These are phyloP conservation scores for Varanus komodoensis DNA, from an alignment of 2,113 vertebrate species.

Conservation along the genomic window DNA sequence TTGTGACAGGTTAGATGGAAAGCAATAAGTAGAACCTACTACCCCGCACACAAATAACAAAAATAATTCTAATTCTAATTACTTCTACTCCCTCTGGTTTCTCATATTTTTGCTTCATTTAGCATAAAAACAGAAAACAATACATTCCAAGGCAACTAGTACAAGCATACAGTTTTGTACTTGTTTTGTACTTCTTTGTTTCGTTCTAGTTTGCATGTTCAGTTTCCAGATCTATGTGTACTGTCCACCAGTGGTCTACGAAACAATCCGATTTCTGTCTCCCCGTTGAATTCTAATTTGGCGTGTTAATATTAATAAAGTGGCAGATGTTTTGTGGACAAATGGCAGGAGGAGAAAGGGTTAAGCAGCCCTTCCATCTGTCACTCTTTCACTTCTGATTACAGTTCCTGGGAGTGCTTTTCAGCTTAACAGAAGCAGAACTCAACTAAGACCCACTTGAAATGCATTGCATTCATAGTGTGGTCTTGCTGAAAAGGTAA, in stretches of 20 bases:
- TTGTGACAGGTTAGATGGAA: not conserved
- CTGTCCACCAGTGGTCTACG: not conserved
- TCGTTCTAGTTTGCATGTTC: not conserved
- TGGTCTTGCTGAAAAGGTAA: not conserved
- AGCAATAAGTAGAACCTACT: not conserved
- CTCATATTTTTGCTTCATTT: not conserved
- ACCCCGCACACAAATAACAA: not conserved
- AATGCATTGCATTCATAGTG: not conserved
- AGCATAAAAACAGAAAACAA: not conserved
- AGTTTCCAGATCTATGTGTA: not conserved
- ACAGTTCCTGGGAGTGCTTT: not conserved
- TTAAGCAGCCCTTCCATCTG: not conserved
- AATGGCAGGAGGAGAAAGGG: not conserved
- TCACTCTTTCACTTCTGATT: conserved; percentile 12
- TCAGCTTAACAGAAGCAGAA: conserved; percentile 3
- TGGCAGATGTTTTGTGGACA: not conserved
- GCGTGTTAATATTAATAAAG: not conserved
- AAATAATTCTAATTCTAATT: not conserved
- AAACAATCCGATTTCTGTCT: not conserved
- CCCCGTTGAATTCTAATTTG: not conserved
- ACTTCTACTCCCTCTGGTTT: not conserved
- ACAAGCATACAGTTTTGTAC: not conserved
- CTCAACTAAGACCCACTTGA: not conserved
- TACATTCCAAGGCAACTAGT: not conserved
- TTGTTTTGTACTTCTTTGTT: not conserved